Evolutionary conservation across 64 coral and sea anemone species (phyloP).

Genomic region (Dendrophyllia cribrosa): DNA sequence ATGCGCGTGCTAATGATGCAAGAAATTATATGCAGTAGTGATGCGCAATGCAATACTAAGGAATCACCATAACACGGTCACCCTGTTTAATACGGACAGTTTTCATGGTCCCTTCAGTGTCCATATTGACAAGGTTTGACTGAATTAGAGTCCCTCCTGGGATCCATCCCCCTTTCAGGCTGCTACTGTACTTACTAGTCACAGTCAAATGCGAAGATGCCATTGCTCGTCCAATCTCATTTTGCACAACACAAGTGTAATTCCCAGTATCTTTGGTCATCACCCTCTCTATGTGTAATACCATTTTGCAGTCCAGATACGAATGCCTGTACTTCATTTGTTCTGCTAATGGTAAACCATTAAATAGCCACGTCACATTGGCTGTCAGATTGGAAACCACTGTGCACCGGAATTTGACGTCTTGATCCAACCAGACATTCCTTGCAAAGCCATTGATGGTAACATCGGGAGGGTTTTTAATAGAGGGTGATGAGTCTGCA

Average conservation of each 20-base stretch:
- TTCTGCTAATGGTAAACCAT: not conserved
- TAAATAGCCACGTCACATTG: constrained; percentile 17
- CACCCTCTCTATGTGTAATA: not conserved
- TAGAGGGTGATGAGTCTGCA: not conserved
- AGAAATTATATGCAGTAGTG: too few relatives aligned
- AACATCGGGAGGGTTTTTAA: not conserved
- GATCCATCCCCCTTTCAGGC: too few relatives aligned
- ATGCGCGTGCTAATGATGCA: too few relatives aligned
- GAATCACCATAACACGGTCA: too few relatives aligned
- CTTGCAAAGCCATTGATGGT: not conserved
- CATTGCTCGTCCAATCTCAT: not conserved
- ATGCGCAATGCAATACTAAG: too few relatives aligned
- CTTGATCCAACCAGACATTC: not conserved
- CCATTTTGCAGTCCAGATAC: not conserved
- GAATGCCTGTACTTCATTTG: not conserved
- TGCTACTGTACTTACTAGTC: not conserved
- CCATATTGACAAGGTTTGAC: too few relatives aligned
- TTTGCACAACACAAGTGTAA: constrained; percentile 10
- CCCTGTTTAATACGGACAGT: too few relatives aligned
- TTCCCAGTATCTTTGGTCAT: not conserved
- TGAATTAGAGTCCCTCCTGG: too few relatives aligned
- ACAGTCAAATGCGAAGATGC: not conserved
- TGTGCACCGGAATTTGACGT: not conserved
- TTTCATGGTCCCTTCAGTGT: too few relatives aligned
- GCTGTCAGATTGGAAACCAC: not conserved